Conservation (phyloP, 2,797 vertebrate species). For the Vespertilio murinus region DNA sequence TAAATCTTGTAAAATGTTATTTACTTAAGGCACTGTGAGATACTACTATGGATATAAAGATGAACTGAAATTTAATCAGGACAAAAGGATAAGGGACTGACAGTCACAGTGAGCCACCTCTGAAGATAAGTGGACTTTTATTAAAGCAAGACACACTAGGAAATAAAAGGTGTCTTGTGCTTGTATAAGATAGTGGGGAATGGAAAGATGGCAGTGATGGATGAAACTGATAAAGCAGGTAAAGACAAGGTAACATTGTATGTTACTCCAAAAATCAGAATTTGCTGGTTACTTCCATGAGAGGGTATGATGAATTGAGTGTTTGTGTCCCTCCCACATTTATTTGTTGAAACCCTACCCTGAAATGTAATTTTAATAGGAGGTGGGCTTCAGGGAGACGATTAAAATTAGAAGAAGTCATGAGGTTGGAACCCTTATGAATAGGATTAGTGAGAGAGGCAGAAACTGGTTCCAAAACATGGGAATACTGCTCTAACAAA, state of each 20-base stretch:
- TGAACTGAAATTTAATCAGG: not conserved
- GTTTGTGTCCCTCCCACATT: not conserved
- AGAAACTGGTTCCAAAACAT: not conserved
- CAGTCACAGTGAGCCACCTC: not conserved
- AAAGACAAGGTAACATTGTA: not conserved
- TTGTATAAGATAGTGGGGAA: not conserved
- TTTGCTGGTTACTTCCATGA: not conserved
- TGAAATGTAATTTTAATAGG: not conserved
- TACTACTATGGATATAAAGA: not conserved
- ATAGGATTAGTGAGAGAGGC: not conserved
- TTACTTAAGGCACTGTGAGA: not conserved
- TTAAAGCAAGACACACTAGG: not conserved
- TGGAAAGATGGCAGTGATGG: accelerated
- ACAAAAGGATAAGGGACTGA: not conserved
- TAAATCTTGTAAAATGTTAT: not conserved
- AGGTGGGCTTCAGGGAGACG: not conserved
- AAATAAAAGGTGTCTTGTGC: not conserved
- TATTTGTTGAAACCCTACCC: not conserved
- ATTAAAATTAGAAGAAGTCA: not conserved
- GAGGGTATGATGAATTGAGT: not conserved
- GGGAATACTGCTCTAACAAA: not conserved
- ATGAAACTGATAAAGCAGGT: not conserved
- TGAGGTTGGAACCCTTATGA: not conserved
- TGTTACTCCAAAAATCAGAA: not conserved
- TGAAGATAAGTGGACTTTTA: not conserved